Evolutionary conservation across 2,797 vertebrate species (phyloP).

Genomic region (Amblyraja radiata): DNA sequence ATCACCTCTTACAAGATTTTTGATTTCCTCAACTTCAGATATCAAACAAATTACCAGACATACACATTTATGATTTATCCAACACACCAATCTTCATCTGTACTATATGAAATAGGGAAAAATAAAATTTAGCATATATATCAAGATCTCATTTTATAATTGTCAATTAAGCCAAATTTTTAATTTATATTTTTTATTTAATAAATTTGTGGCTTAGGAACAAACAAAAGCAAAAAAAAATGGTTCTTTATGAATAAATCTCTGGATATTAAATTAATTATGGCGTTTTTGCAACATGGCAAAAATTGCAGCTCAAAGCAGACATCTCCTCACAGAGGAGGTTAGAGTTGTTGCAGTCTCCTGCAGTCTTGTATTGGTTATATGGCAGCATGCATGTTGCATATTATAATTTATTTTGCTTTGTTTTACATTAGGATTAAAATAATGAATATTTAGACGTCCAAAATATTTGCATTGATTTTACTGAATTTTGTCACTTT

Average conservation of each 20-base stretch:
- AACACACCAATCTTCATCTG: not conserved
- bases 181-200: not conserved
- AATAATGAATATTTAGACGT: constrained; percentile 26
- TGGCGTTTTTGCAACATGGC: constrained; percentile 82
- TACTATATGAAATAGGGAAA: not conserved
- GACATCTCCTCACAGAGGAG: constrained; percentile 86
- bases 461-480: constrained; percentile 32
- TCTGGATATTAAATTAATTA: constrained; percentile 69
- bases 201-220: constrained; percentile 24
- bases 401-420: constrained; percentile 34
- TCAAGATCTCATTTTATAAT: constrained; percentile 6
- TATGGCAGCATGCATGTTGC: constrained; percentile 36
- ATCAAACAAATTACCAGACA: constrained; percentile 21
- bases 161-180: not conserved
- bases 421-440: constrained; percentile 35
- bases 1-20: constrained; percentile 9
- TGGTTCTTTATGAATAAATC: constrained; percentile 44
- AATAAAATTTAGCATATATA: constrained; percentile 10
- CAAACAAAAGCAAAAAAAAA: constrained; percentile 52
- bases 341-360: constrained; percentile 66
- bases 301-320: constrained; percentile 77
- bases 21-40: constrained; percentile 18
- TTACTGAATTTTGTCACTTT: constrained; percentile 48
- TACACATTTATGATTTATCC: constrained; percentile 8
- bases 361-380: constrained; percentile 44